phyloP scores from a whole-genome alignment of 2,113 vertebrate species.

The Perca fluviatilis region DNA sequence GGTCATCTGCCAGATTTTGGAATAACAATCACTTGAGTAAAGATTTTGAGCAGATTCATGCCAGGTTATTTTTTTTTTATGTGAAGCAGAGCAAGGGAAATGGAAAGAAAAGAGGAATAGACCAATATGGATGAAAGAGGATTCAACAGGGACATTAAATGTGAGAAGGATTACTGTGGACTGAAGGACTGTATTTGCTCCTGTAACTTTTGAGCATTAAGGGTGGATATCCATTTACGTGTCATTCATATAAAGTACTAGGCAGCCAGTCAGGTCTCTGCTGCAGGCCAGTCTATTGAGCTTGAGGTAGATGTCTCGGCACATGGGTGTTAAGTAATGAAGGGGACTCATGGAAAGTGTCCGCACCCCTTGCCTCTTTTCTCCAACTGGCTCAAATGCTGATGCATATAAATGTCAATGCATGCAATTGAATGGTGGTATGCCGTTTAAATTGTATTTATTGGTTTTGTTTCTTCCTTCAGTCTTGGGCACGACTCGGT shows the following conservation, averaged over 20 bases:
- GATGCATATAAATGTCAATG: constrained; percentile 74
- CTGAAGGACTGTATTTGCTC: constrained; percentile 16
- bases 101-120: constrained; percentile 42
- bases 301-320: constrained; percentile 22
- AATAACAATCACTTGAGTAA: constrained; percentile 44
- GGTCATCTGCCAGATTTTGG: constrained; percentile 55
- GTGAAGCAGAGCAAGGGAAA: constrained; percentile 43
- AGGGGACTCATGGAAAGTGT: constrained; percentile 76
- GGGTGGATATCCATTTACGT: constrained; percentile 37
- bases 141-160: constrained; percentile 31
- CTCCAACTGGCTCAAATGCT: constrained; percentile 68
- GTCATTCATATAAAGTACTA: constrained; percentile 39
- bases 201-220: constrained; percentile 39
- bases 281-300: constrained; percentile 17
- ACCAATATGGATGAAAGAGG: constrained; percentile 17
- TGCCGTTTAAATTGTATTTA: constrained; percentile 63
- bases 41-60: constrained; percentile 34
- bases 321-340: constrained; percentile 60
- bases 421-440: constrained; percentile 73
- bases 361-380: constrained; percentile 40
- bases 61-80: constrained; percentile 20
- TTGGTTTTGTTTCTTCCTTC: constrained; percentile 64
- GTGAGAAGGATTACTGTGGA: constrained; percentile 23
- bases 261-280: constrained; percentile 37
- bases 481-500: constrained; percentile 35